These are phyloP conservation scores for Zonitis immaculata DNA, from an alignment of 2,888 invertebrate genomes.

Conservation along the genomic window DNA sequence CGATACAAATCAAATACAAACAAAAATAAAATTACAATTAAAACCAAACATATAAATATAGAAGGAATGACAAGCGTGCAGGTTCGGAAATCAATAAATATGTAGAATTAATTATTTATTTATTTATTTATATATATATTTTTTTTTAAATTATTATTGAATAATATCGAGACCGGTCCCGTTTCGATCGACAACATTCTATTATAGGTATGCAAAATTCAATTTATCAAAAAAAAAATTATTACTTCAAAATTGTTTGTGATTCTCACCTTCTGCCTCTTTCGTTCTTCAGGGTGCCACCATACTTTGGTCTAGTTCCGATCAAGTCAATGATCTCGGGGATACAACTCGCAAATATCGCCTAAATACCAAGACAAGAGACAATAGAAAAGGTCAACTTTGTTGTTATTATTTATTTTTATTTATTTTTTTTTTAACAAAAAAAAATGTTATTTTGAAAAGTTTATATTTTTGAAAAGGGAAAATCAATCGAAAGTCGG, in stretches of 20 bases:
- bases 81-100: constrained; percentile 25
- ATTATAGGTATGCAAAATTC: constrained; percentile 4
- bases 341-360: constrained; percentile 99
- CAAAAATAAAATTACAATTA: constrained; percentile 10
- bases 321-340: constrained; percentile 99
- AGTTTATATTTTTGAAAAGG: constrained; percentile 27
- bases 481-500: constrained; percentile 18
- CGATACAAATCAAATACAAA: constrained; percentile 46
- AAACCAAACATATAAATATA: no score
- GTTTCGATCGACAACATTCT: constrained; percentile 8
- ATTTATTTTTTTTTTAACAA: no score
- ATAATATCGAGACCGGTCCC: constrained; percentile 12
- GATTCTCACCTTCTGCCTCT: constrained; percentile 98
- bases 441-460: constrained; percentile 36
- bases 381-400: constrained; percentile 45
- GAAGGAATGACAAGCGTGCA: constrained; percentile 39
- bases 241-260: constrained; percentile 14
- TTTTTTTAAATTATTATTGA: constrained; percentile 5
- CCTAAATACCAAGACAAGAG: constrained; percentile 67
- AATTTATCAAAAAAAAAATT: constrained; percentile 16
- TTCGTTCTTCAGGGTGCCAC: constrained; percentile 99
- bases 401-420: not conserved
- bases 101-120: not conserved
- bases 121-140: no score
- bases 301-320: constrained; percentile 99